phyloP scores from a whole-genome alignment of 2,888 invertebrate genomes.

The Xestia sexstrigata region DNA sequence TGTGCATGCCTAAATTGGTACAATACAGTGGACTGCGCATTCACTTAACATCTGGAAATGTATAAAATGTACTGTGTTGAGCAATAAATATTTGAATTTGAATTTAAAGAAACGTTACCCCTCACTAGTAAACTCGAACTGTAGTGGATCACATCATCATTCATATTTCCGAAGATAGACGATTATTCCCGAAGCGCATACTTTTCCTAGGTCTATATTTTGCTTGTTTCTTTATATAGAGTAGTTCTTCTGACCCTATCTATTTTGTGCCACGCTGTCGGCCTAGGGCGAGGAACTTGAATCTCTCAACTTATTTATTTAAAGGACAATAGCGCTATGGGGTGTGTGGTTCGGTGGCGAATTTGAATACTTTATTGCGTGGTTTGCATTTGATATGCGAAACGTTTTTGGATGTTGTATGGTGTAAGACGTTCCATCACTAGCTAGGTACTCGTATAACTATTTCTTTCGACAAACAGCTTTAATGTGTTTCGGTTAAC shows the following conservation, averaged over 20 bases:
- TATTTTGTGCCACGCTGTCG: background rate
- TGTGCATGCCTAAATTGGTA: too few relatives aligned
- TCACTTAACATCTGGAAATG: too few relatives aligned
- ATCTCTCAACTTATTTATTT: constrained; percentile 53
- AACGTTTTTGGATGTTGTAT: background rate
- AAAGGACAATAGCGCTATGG: constrained; percentile 38
- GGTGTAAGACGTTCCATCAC: background rate
- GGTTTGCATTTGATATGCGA: background rate
- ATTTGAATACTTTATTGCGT: constrained; percentile 38
- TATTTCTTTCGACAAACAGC: background rate
- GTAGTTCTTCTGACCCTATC: constrained; percentile 1
- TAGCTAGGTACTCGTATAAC: background rate
- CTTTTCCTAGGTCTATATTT: background rate
- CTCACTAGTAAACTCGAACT: too few relatives aligned
- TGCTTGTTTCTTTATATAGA: background rate
- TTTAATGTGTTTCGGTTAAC: background rate
- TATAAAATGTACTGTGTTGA: too few relatives aligned
- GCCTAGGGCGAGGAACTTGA: constrained; percentile 46
- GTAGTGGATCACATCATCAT: background rate
- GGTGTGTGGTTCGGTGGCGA: constrained; percentile 5
- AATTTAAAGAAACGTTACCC: too few relatives aligned
- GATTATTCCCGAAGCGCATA: background rate
- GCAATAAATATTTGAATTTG: too few relatives aligned
- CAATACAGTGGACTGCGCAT: too few relatives aligned
- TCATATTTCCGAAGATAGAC: background rate